phyloP scores from a whole-genome alignment of 2,797 vertebrate species.

The Heterohyrax brucei region DNA sequence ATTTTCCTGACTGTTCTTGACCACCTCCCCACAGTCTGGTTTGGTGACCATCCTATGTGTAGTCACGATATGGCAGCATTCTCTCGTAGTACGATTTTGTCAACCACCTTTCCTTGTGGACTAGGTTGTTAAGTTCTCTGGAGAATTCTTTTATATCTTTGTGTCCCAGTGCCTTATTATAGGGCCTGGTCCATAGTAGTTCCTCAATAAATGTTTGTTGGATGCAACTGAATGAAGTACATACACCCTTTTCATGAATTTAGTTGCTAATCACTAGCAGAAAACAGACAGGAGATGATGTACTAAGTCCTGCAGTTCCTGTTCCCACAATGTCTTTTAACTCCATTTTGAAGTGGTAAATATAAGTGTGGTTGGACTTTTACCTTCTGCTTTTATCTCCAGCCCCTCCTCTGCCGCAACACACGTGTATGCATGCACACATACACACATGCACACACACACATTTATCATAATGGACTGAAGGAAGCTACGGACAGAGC shows the following conservation, averaged over 20 bases:
- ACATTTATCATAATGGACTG: background rate
- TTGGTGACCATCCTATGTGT: background rate
- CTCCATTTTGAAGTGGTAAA: background rate
- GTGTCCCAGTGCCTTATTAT: background rate
- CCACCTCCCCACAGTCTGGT: background rate
- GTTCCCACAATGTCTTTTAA: background rate
- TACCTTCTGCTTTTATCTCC: background rate
- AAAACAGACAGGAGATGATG: no score
- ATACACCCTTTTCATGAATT: constrained; percentile 1
- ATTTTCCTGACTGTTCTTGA: background rate
- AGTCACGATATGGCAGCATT: background rate
- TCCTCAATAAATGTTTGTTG: constrained; percentile 7
- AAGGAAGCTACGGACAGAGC: background rate
- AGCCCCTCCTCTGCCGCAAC: no score
- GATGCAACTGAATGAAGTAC: background rate
- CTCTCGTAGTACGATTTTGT: background rate
- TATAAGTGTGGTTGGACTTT: background rate
- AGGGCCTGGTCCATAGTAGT: background rate
- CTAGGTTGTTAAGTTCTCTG: background rate
- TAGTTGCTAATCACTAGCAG: background rate
- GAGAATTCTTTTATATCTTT: constrained; percentile 22
- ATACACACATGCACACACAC: background rate
- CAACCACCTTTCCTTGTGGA: background rate
- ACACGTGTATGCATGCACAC: no score
- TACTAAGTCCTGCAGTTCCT: background rate